phyloP scores from a whole-genome alignment of 2,797 vertebrate genomes.

The Vultur gryphus region DNA sequence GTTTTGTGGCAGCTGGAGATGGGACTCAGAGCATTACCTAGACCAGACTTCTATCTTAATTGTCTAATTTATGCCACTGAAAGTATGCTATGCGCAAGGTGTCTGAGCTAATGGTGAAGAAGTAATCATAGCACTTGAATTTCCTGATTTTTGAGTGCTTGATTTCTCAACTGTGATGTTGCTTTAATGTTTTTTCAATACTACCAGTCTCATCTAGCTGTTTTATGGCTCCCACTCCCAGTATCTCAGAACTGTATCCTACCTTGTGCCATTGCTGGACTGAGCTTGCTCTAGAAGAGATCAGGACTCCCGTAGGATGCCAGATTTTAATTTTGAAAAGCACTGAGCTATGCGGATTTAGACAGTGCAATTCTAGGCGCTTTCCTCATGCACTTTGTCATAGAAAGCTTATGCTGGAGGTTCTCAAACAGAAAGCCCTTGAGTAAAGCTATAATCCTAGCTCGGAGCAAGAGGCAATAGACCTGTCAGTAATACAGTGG shows the following conservation, averaged over 20 bases:
- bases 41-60: neutral
- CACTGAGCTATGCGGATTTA: neutral
- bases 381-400: neutral
- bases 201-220: neutral
- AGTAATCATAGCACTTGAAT: neutral
- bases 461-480: slow-evolving; percentile 36
- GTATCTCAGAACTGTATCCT: neutral
- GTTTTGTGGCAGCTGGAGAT: neutral
- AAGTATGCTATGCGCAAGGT: neutral
- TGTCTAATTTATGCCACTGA: neutral
- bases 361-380: neutral
- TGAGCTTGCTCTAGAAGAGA: neutral
- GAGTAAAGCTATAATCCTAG: slow-evolving; percentile 47
- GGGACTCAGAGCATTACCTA: neutral
- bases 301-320: neutral
- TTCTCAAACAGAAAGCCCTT: slow-evolving; percentile 31
- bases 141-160: neutral
- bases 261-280: neutral
- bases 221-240: neutral
- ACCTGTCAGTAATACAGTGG: slow-evolving; percentile 7
- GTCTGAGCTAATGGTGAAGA: neutral
- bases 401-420: neutral
- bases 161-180: neutral
- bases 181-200: neutral
- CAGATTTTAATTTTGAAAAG: neutral